Base-by-base conservation (phyloP, 2,797 vertebrate genomes). In the Spondyliosoma cantharus region DNA sequence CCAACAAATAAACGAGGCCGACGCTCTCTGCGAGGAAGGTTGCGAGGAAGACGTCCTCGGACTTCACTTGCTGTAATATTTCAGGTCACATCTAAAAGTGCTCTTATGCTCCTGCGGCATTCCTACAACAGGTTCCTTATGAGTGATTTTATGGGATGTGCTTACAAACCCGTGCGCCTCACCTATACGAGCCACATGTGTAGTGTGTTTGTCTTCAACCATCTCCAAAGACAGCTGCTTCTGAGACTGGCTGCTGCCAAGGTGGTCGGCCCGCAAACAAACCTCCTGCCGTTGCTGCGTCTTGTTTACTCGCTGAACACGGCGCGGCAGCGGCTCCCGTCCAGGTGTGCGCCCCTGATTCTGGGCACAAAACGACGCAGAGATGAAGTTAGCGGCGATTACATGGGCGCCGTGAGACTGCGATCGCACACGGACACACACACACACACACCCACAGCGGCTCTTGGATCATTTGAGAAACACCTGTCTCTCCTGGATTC, bases 401-500 rank as follows among this genome's bases (percentile, higher is more conserved):
- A 32, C 32, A 57, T 20, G 22, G 49, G 32, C 72, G 24, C 50
- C 13, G 53, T 62, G 58, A 53, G 54, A 66, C 69, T 22, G 3
- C 14, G 49, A 42, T 71, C n/a, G 59, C 52, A 49, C 43, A 58
- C 53, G 65, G 56, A 66, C 25, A 54, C 42, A 68, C 69, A 66
- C 67, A 63, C 43, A 66, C 25, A 54, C 42, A 67, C 69, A 66
- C 68, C 58, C 45, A 73, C 53, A 22, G 25, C 4, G 25, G 25
- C 14, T 50, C 53, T 77, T 80, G 80, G 84, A 86, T 63, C 16
- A 13, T 65, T 57, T 68, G 58, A 76, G 74, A 76, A 89, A 87
- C 88, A 87, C 83, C 79, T 85, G 85, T 74, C 71, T 82, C 69
- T 83, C 59, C 69, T 86, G 89, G 84, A 87, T 75, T 85, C 68